Percentiles rank a stretch among this genome's conserved stretches.
These are phyloP conservation scores for Tupaia tana DNA, from an alignment of 2,113 vertebrate species.

Conservation along the genomic window DNA sequence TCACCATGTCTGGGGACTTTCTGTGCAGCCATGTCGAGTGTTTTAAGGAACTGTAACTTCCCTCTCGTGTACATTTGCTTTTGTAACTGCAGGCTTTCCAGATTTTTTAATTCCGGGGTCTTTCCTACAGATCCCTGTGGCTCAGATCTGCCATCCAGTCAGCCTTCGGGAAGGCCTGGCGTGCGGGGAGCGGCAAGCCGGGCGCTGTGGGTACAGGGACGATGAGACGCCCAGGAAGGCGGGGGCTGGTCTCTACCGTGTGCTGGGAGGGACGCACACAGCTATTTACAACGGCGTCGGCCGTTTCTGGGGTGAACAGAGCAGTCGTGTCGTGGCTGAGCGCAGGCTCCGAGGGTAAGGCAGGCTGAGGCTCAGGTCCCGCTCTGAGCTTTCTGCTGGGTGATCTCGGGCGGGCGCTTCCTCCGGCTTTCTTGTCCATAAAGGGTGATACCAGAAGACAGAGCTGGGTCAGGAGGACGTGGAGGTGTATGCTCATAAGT, in stretches of 20 bases:
- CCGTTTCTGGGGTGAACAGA: not conserved
- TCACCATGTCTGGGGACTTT: not conserved
- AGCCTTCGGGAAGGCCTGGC: not conserved
- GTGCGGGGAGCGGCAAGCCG: not conserved
- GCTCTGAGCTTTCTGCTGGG: not conserved
- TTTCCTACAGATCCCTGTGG: constrained; percentile 34
- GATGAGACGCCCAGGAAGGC: not conserved
- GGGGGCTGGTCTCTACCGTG: not conserved
- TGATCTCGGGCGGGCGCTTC: not conserved
- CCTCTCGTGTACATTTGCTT: constrained; percentile 25
- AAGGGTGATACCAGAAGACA: not conserved
- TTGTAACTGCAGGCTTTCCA: constrained; percentile 55
- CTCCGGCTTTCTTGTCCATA: not conserved
- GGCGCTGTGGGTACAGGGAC: not conserved
- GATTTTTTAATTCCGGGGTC: constrained; percentile 67
- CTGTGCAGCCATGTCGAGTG: constrained; percentile 14
- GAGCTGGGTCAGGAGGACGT: not conserved
- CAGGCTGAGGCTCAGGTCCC: too few species aligned
- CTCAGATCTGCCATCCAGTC: not conserved
- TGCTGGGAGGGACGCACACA: not conserved
- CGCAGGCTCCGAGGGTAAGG: not conserved
- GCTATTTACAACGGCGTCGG: not conserved
- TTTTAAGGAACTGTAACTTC: constrained; percentile 61
- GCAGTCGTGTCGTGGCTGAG: not conserved
- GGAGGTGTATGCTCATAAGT: not conserved